phyloP scores from a whole-genome alignment of 1,140 invertebrate genomes.

The Apolygus lucorum region DNA sequence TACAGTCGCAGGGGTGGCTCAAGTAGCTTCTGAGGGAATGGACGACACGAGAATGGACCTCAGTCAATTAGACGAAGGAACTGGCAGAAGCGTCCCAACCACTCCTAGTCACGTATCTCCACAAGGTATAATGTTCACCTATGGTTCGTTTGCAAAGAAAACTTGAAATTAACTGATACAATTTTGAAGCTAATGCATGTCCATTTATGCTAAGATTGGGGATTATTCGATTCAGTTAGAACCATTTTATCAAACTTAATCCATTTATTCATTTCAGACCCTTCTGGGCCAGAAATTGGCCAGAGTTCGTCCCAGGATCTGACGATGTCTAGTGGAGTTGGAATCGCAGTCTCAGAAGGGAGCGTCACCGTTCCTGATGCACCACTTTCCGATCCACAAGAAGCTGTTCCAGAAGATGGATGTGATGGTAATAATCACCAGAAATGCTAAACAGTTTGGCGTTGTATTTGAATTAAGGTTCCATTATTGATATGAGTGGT shows the following conservation, averaged over 20 bases:
- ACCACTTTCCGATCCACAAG: conserved; percentile 23
- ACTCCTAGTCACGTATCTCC: conserved; percentile 64
- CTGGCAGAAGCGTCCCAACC: conserved; percentile 58
- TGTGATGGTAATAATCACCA: conserved; percentile 22
- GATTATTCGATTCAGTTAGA: not conserved
- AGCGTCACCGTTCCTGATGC: conserved; percentile 5
- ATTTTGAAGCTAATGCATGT: no score
- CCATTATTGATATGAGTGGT: no score
- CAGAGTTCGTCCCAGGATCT: conserved; percentile 1
- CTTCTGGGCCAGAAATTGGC: not conserved
- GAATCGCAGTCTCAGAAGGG: conserved; percentile 6
- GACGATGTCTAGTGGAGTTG: conserved; percentile 16
- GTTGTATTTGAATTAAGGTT: no score
- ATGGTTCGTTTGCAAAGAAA: no score
- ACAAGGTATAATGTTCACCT: no score
- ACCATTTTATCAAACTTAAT: not conserved
- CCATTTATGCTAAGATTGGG: not conserved
- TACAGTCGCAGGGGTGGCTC: conserved; percentile 37
- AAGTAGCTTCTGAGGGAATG: conserved; percentile 53
- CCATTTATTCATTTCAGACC: not conserved
- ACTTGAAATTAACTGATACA: not conserved
- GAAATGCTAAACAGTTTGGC: no score
- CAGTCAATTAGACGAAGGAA: conserved; percentile 53
- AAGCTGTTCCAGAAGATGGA: conserved; percentile 26
- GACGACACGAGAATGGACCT: conserved; percentile 70